These are phyloP conservation scores for Drosophila gunungcola DNA, from an alignment of 1,140 invertebrate species.

Conservation along the genomic window DNA sequence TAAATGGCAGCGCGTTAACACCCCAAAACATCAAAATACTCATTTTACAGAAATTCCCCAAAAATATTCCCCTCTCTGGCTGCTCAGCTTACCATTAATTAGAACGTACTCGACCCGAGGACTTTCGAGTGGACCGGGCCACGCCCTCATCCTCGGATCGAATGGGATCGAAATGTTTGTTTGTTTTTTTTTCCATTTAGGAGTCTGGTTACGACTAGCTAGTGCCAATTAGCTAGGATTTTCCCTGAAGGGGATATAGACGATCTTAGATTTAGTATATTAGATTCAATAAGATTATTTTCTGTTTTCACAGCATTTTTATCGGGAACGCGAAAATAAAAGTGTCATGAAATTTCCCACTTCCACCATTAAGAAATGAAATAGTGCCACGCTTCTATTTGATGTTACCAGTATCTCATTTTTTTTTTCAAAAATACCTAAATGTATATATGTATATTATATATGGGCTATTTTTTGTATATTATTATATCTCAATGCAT, in stretches of 20 bases:
- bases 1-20: slow-evolving; percentile 81
- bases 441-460: no score
- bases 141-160: slow-evolving; percentile 23
- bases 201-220: slow-evolving; percentile 59
- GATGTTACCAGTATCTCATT: no score
- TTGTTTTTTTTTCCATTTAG: slow-evolving; percentile 58
- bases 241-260: slow-evolving; percentile 6
- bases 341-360: no score
- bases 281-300: background rate
- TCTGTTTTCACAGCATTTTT: no score
- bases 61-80: slow-evolving; percentile 29
- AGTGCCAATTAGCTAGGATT: slow-evolving; percentile 39
- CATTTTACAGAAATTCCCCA: slow-evolving; percentile 75
- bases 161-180: slow-evolving; percentile 62
- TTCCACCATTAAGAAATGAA: no score
- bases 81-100: slow-evolving; percentile 54
- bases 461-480: no score
- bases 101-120: slow-evolving; percentile 45
- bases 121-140: slow-evolving; percentile 47
- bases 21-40: slow-evolving; percentile 66
- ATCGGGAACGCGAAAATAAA: no score
- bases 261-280: background rate
- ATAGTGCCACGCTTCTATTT: no score
- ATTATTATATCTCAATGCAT: no score
- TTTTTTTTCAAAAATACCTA: no score